Evolutionary conservation across 2,113 vertebrate species (phyloP), one percentile per base, ranked within the genome.

Genomic region (Tapirus terrestris): DNA sequence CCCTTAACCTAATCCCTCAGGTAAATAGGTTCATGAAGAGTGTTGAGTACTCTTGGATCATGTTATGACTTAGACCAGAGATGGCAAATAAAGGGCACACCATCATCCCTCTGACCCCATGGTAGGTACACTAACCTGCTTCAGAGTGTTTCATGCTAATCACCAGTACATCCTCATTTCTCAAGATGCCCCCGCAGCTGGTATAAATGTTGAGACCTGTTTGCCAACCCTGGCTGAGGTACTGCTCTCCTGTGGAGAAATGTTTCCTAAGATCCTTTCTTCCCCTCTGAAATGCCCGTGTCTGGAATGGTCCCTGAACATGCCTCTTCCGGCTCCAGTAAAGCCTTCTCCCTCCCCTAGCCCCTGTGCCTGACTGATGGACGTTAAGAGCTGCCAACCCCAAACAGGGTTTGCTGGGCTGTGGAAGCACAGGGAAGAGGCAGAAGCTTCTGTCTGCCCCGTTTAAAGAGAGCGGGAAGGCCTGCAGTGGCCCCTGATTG

Each of bases 31-130:
- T 89, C 18, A 1, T 53, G 27, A 79, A 68, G 68, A 89, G 31
- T 68, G 16, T 31, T 29, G 13, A 61, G 33, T 43, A 25, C 43
- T 83, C 53, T 87, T 45, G n/a, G 73, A 95, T 86, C 53, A 18
- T 63, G 56, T 96, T 89, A 53, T 27, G 8, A 72, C 77, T 84
- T 76, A 67, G 53, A 94, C 60, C 65, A 94, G 94, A 95, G 61
- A 67, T 84, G 60, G 76, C 23, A 73, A 63, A 33, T 56, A 20
- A 77, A 33, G 72, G 21, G 16, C 73, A 58, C 51, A 10, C 33
- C 61, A 0, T 39, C 17, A 79, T 43, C 20, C 33, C 45, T 17
- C 73, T 75, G 82, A 20, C 7, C 75, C 91, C 13, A 0, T 33
- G 39, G 60, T 39, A 31, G 70, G n/a, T 60, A 16, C 92, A 45